Evolutionary conservation across 2,113 vertebrate genomes (phyloP).

Genomic region (Panurus biarmicus): DNA sequence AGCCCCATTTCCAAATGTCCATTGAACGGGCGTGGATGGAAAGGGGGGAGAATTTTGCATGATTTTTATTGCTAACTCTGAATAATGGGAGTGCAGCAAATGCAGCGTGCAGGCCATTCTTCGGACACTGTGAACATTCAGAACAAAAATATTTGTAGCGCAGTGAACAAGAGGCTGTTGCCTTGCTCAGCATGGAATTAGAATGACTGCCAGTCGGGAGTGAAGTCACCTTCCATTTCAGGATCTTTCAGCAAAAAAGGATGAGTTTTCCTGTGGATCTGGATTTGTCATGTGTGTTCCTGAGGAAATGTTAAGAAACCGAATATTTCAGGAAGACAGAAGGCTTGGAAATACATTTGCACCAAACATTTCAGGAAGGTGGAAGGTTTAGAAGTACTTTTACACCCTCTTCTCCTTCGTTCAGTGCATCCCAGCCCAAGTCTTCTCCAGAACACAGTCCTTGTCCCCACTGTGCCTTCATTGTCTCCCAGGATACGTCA

Average conservation of each 20-base stretch:
- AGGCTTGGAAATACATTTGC: neutral
- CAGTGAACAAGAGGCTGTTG: neutral
- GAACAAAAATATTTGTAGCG: neutral
- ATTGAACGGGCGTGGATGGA: rapidly evolving
- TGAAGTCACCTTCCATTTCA: slow-evolving; percentile 48
- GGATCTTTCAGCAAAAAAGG: neutral
- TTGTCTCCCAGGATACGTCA: neutral
- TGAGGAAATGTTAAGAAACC: neutral
- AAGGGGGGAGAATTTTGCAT: neutral
- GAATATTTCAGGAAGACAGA: neutral
- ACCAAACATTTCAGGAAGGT: neutral
- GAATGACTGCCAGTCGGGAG: neutral
- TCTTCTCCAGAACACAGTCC: neutral
- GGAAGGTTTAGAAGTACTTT: neutral
- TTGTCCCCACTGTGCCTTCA: neutral
- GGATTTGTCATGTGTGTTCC: neutral
- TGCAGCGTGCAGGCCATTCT: neutral
- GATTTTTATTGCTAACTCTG: neutral
- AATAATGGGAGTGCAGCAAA: neutral
- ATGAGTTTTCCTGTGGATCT: neutral
- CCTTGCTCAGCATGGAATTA: neutral
- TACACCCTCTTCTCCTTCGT: rapidly evolving
- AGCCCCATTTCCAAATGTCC: neutral
- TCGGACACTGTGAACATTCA: neutral
- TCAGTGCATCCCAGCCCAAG: neutral